These are phyloP conservation scores for Cynopterus brachyotis DNA, from an alignment of 2,113 vertebrate species.

Conservation along the genomic window DNA sequence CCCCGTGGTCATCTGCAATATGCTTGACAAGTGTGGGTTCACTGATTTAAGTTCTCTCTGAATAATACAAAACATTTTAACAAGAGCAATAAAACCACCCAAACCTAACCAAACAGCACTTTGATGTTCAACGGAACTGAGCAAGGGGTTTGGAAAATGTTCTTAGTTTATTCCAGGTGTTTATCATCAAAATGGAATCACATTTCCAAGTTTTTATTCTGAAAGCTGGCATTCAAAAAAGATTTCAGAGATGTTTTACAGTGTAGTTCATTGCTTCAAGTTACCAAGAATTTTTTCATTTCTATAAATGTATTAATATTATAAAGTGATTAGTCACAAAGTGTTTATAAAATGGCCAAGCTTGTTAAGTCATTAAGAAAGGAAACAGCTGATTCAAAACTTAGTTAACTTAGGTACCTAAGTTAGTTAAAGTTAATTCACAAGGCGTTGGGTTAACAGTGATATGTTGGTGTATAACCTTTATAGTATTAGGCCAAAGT, in stretches of 20 bases:
- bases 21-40: background rate
- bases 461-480: background rate
- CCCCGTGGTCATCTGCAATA: background rate
- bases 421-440: background rate
- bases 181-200: constrained; percentile 46
- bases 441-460: background rate
- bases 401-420: background rate
- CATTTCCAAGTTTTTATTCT: constrained; percentile 48
- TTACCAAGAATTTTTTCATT: background rate
- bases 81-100: background rate
- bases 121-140: background rate
- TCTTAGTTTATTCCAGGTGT: constrained; percentile 9
- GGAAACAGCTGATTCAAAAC: background rate
- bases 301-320: background rate
- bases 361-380: background rate
- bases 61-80: background rate
- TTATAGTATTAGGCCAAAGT: background rate
- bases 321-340: background rate
- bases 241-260: constrained; percentile 1
- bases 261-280: constrained; percentile 1
- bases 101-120: background rate
- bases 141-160: background rate
- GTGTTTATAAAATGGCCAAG: background rate
- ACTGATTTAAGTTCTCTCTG: background rate
- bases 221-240: background rate